A percentile compares a stretch with the other conserved stretches of the same genome.
Evolutionary conservation across 1,140 invertebrate species (phyloP).

Genomic region (Metaphire vulgaris): DNA sequence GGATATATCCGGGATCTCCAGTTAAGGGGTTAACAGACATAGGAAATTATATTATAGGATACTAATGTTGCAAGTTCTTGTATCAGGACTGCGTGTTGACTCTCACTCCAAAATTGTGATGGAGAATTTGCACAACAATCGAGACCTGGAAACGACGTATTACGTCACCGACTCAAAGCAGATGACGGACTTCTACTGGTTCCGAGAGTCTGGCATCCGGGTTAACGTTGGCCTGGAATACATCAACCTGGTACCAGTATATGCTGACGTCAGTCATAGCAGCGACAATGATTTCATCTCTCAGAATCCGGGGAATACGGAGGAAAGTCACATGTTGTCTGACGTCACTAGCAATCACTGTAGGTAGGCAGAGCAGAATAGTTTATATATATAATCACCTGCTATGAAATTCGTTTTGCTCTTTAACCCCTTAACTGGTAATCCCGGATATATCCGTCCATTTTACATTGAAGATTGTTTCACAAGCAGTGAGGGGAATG

Average conservation of each 20-base stretch:
- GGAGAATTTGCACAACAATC: conserved; percentile 17
- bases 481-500: too few species aligned
- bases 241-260: conserved; percentile 39
- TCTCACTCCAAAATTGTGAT: neutral
- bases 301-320: conserved; percentile 20
- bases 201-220: conserved; percentile 33
- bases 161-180: conserved; percentile 38
- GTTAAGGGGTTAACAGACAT: too few species aligned
- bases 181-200: conserved; percentile 37
- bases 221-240: conserved; percentile 39
- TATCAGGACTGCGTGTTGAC: conserved; percentile 4
- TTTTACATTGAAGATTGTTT: too few species aligned
- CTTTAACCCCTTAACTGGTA: too few species aligned
- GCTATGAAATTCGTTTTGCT: too few species aligned
- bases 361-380: too few species aligned
- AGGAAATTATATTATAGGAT: too few species aligned
- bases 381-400: too few species aligned
- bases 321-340: neutral
- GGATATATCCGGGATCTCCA: too few species aligned
- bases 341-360: neutral
- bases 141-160: conserved; percentile 13
- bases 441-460: too few species aligned
- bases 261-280: conserved; percentile 38
- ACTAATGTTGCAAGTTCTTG: too few species aligned
- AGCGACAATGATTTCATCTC: conserved; percentile 37